Base-by-base conservation (phyloP, 1,140 invertebrate species). In the Aphaenogaster ashmeadi region DNA sequence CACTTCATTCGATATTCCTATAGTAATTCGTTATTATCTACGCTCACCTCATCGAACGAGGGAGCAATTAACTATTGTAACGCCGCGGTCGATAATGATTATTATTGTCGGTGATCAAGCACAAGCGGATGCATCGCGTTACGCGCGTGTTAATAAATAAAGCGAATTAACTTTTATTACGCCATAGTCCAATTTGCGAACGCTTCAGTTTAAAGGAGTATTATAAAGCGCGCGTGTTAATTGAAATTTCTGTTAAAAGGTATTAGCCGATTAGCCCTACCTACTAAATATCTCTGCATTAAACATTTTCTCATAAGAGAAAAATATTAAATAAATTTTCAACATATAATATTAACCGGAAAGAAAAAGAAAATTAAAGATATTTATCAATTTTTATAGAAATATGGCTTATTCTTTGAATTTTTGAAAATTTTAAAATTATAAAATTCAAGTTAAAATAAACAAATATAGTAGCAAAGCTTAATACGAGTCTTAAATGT, bases 1-100 rank as follows among this genome's bases (percentile, higher is more conserved):
- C 83, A 79, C 83, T 90, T 90, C 89, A 90, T 84, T 90, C 89
- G 89, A 90, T 90, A 90, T 86, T 90, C 72, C 86, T 90, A 90
- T 90, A 84, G 69, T 84, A 90, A 90, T 84, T 90, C 89, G 89
- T 90, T 90, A 87, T 84, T 84, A 87, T 90, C 78, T 90, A 83
- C 86, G 88, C 21, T 62, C 86, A 66, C 89, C 87, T 87, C 89
- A 90, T 90, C 88, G 89, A 84, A 58, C 33, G 56, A 27, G 62
- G 71, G 66, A 56, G 72, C 72, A 90, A 90, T 86, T 86, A 86
- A 86, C 74, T 86, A 86, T 79, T 79, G 83, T 84, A 84, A 84
- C 69, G 44, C 56, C 71, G 69, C 54, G 69, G 80, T 84, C 80
- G 80, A 84, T 84, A 84, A 74, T 84, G 80, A 84, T 84, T 84